Percentiles rank a stretch among this genome's conserved stretches.
Evolutionary conservation across 53 echinoderm and acorn worm genomes (phyloP).

Genomic region (Crossaster papposus): DNA sequence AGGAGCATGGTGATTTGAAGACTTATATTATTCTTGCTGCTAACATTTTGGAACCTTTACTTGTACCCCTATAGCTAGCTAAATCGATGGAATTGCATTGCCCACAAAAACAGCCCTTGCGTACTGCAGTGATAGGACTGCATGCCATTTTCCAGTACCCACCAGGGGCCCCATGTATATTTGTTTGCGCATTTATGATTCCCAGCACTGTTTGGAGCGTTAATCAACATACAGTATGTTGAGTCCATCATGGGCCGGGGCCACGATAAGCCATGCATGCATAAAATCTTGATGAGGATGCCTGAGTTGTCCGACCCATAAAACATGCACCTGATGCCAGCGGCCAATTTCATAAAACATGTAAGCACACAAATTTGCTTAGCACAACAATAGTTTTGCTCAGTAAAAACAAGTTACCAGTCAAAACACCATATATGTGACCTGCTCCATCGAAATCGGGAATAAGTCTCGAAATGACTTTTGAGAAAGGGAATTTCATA

Average conservation of each 20-base stretch:
- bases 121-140: not conserved
- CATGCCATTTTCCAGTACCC: not conserved
- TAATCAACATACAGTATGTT: slow-evolving; percentile 13
- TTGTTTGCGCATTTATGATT: slow-evolving; percentile 13
- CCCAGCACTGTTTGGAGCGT: not conserved
- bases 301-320: not conserved
- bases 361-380: too few species aligned
- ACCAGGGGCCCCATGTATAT: not conserved
- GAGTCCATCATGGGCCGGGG: not conserved
- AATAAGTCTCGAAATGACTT: too few species aligned
- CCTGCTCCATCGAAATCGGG: too few species aligned
- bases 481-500: too few species aligned
- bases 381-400: too few species aligned
- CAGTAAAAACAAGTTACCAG: too few species aligned
- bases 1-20: too few species aligned
- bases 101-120: not conserved
- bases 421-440: too few species aligned
- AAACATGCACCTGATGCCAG: not conserved
- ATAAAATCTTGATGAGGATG: not conserved
- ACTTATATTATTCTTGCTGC: too few species aligned
- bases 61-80: not conserved
- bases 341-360: too few species aligned
- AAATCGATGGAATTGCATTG: not conserved
- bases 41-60: too few species aligned
- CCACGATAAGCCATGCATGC: slow-evolving; percentile 12